These are phyloP conservation scores for Corythoichthys intestinalis DNA, from an alignment of 2,113 vertebrate species.

Conservation along the genomic window DNA sequence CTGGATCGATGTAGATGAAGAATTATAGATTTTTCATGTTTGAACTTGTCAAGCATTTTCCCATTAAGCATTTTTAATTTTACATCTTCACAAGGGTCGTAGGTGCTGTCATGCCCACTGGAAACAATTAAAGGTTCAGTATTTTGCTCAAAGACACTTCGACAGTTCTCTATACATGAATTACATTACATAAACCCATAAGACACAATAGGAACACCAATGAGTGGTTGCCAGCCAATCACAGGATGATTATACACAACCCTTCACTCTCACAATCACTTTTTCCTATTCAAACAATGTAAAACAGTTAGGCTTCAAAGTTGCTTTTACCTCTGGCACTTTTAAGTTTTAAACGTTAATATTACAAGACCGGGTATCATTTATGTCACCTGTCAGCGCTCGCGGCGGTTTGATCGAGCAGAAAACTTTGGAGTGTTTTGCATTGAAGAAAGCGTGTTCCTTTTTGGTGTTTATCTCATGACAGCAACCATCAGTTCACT, in stretches of 20 bases:
- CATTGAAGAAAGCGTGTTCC: slow-evolving; percentile 11
- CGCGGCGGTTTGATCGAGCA: neutral
- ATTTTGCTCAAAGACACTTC: no score
- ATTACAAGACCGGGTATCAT: neutral
- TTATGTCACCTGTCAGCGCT: slow-evolving; percentile 11
- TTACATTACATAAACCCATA: no score
- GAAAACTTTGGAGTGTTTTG: slow-evolving; percentile 13
- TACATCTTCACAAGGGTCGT: no score
- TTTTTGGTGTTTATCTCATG: slow-evolving; percentile 26
- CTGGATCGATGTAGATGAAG: neutral
- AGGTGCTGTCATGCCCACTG: no score
- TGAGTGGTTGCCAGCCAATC: no score
- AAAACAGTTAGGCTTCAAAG: neutral
- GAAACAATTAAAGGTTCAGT: no score
- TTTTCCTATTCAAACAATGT: no score
- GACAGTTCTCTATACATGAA: no score
- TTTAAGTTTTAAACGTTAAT: neutral
- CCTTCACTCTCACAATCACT: no score
- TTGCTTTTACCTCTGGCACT: neutral
- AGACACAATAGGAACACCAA: no score
- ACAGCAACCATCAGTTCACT: slow-evolving; percentile 23
- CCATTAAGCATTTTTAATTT: no score
- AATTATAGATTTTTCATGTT: neutral
- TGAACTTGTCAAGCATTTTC: neutral
- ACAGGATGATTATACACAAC: no score